Conservation (phyloP, 2,113 vertebrate species). For the Sisor rabdophorus region DNA sequence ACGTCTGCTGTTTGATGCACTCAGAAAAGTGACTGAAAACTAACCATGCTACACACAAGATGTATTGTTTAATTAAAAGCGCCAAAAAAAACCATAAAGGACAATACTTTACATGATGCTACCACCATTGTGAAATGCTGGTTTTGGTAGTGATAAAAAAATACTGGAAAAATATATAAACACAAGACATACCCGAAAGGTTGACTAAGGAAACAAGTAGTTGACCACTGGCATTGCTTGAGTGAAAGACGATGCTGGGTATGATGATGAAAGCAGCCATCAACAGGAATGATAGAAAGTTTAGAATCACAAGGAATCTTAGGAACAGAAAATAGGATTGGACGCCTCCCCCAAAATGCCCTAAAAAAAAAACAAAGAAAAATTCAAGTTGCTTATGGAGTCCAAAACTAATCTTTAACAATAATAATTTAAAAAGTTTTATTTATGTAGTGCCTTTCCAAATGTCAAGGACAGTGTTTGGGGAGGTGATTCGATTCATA, state of each 20-base stretch:
- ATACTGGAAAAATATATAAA: not conserved
- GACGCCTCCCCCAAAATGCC: conserved; percentile 83
- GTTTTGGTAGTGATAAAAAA: not conserved
- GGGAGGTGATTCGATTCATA: no score
- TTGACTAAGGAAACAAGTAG: conserved; percentile 23
- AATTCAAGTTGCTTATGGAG: not conserved
- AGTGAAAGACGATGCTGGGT: conserved; percentile 67
- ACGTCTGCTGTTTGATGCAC: no score
- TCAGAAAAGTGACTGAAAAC: no score
- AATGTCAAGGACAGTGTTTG: no score
- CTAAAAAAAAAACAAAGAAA: conserved; percentile 52
- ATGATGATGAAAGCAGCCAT: conserved; percentile 70
- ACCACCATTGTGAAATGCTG: not conserved
- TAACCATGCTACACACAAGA: no score
- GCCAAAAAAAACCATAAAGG: not conserved
- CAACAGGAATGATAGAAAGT: conserved; percentile 73
- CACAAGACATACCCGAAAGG: conserved; percentile 48
- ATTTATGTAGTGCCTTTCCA: no score
- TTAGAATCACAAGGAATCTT: conserved; percentile 81
- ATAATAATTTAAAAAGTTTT: no score
- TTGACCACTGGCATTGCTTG: not conserved
- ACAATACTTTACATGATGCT: not conserved
- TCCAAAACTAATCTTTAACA: not conserved
- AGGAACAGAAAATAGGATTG: conserved; percentile 81
- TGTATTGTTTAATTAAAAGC: no score